These are phyloP conservation scores for Desoria tigrina DNA, from an alignment of 2,888 invertebrate genomes.

Conservation along the genomic window DNA sequence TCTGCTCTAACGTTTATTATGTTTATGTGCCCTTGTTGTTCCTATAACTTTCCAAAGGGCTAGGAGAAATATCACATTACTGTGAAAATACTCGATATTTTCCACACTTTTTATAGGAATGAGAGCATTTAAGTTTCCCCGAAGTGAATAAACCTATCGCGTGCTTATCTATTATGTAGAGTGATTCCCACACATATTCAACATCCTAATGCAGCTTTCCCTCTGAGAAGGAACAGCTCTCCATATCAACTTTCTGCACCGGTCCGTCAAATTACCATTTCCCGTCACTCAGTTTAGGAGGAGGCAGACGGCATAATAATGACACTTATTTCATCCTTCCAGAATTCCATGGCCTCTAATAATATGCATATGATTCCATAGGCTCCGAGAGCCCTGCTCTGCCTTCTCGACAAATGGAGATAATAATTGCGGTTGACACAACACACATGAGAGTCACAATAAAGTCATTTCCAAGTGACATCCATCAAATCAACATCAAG, in stretches of 20 bases:
- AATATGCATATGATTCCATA: conserved; percentile 11
- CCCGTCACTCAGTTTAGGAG: conserved; percentile 13
- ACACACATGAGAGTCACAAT: conserved; percentile 42
- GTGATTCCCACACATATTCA: conserved; percentile 14
- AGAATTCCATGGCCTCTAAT: too few relatives aligned
- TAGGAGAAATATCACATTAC: conserved; percentile 16
- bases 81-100: conserved; percentile 48
- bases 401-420: conserved; percentile 19
- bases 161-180: conserved; percentile 18
- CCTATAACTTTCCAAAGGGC: conserved; percentile 23
- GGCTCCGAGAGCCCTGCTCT: conserved; percentile 8
- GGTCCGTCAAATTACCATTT: conserved; percentile 25
- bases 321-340: conserved; percentile 10
- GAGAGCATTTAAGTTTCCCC: conserved; percentile 13
- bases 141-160: conserved; percentile 16
- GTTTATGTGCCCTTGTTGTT: neutral
- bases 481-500: conserved; percentile 50
- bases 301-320: neutral
- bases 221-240: neutral
- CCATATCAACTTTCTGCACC: conserved; percentile 5
- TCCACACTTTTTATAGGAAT: conserved; percentile 42
- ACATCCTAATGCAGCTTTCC: too few relatives aligned
- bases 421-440: conserved; percentile 44
- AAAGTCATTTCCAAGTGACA: conserved; percentile 48
- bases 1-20: neutral